Percentiles rank a stretch among this genome's conserved stretches.
Evolutionary conservation across 2,797 vertebrate genomes (phyloP).

Genomic region (Fistularia tabacaria): DNA sequence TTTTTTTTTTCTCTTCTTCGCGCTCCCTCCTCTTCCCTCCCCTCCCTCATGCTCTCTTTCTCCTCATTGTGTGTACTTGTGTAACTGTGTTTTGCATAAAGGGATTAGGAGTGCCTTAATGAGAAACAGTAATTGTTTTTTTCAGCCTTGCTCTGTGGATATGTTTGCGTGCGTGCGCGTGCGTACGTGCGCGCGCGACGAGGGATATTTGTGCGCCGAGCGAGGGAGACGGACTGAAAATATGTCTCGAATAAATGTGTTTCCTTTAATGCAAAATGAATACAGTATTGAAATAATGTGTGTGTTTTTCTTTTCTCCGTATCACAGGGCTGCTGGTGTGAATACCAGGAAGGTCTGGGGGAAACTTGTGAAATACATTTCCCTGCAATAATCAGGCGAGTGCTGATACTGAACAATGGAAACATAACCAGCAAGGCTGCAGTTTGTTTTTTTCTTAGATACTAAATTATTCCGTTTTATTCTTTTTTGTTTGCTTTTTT

Average conservation of each 20-base stretch:
- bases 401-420: constrained; percentile 60
- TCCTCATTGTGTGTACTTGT: constrained; percentile 99
- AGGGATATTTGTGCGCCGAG: constrained; percentile 39
- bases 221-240: constrained; percentile 45
- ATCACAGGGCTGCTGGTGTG: constrained; percentile 57
- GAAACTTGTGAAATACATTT: constrained; percentile 60
- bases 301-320: constrained; percentile 38
- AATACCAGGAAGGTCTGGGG: constrained; percentile 43
- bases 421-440: constrained; percentile 43
- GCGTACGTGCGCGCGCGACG: constrained; percentile 27
- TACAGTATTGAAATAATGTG: constrained; percentile 55
- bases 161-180: constrained; percentile 61
- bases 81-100: constrained; percentile 99
- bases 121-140: constrained; percentile 97
- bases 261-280: constrained; percentile 66
- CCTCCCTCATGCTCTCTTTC: constrained; percentile 68
- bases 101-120: constrained; percentile 99
- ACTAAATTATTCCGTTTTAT: constrained; percentile 36
- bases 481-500: too few species aligned
- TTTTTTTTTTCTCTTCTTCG: constrained; percentile 59
- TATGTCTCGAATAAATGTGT: constrained; percentile 55
- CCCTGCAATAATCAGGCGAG: constrained; percentile 50
- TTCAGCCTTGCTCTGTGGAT: constrained; percentile 68
- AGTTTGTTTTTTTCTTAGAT: constrained; percentile 37
- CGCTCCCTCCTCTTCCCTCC: constrained; percentile 53